Evolutionary conservation across 1,140 invertebrate genomes (phyloP).

Genomic region (Coelopa frigida): DNA sequence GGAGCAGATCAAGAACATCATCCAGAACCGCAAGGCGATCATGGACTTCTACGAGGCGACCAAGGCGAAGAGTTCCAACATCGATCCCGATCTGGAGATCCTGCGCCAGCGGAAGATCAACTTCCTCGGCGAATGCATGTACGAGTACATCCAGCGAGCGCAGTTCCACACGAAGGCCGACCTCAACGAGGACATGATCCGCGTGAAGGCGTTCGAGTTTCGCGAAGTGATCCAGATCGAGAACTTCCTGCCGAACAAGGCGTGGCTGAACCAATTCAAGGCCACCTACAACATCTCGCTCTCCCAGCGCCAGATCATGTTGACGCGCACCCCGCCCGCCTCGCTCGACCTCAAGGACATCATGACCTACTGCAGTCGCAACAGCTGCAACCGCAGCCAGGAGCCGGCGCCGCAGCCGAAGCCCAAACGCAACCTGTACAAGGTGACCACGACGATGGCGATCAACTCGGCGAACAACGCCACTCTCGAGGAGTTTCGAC

Average conservation of each 20-base stretch:
- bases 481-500: constrained; percentile 11
- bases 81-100: constrained; percentile 20
- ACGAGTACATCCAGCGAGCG: constrained; percentile 34
- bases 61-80: constrained; percentile 8
- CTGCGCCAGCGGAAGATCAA: constrained; percentile 28
- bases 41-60: constrained; percentile 33
- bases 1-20: constrained; percentile 40
- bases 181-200: constrained; percentile 34
- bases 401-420: background rate
- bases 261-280: constrained; percentile 40
- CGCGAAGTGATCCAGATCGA: constrained; percentile 31
- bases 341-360: constrained; percentile 34
- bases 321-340: constrained; percentile 28
- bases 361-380: constrained; percentile 34
- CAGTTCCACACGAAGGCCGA: constrained; percentile 29
- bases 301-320: constrained; percentile 31
- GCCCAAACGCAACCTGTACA: background rate
- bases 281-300: constrained; percentile 33
- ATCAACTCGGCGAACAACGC: constrained; percentile 1
- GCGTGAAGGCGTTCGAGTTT: constrained; percentile 32
- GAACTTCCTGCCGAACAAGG: constrained; percentile 31
- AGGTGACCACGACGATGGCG: background rate
- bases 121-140: constrained; percentile 34
- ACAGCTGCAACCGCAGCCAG: constrained; percentile 6
- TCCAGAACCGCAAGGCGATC: constrained; percentile 31